Evolutionary conservation across 2,113 vertebrate genomes (phyloP).

Genomic region (Menidia beryllina): DNA sequence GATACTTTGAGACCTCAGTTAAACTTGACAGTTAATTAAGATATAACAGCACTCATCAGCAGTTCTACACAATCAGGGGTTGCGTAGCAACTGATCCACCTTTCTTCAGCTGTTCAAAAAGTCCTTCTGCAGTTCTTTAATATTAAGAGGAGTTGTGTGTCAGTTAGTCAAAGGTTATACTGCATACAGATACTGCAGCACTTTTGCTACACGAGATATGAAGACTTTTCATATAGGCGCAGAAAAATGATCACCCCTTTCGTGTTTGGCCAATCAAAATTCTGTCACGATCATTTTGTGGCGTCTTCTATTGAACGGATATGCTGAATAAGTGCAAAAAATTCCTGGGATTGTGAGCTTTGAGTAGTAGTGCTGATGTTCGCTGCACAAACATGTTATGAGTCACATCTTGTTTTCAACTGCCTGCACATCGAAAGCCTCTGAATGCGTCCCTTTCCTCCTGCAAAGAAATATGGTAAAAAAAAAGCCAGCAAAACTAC

Average conservation of each 20-base stretch:
- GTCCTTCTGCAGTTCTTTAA: background rate
- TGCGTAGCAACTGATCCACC: slow-evolving; percentile 3
- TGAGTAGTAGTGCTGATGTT: background rate
- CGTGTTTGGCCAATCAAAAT: slow-evolving; percentile 33
- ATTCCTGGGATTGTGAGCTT: no score
- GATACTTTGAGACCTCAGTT: slow-evolving; percentile 15
- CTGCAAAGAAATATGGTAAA: background rate
- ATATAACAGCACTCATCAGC: slow-evolving; percentile 14
- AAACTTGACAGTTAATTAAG: slow-evolving; percentile 3
- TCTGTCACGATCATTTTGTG: background rate
- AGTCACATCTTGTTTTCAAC: slow-evolving; percentile 1
- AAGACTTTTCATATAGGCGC: slow-evolving; percentile 28
- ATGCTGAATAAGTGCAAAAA: background rate
- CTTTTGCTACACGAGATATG: background rate
- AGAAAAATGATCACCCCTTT: slow-evolving; percentile 32
- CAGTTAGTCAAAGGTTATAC: background rate
- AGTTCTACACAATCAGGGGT: background rate
- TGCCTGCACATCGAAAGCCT: background rate
- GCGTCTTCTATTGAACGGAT: background rate
- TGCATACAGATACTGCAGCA: no score
- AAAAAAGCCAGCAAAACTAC: background rate
- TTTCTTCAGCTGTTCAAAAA: background rate
- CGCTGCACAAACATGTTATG: background rate
- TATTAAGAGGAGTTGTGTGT: background rate
- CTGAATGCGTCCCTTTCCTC: no score